Evolutionary conservation across 2,888 invertebrate species (phyloP), one percentile per base, ranked within the genome.

Genomic region (Habroteleia sp.): DNA sequence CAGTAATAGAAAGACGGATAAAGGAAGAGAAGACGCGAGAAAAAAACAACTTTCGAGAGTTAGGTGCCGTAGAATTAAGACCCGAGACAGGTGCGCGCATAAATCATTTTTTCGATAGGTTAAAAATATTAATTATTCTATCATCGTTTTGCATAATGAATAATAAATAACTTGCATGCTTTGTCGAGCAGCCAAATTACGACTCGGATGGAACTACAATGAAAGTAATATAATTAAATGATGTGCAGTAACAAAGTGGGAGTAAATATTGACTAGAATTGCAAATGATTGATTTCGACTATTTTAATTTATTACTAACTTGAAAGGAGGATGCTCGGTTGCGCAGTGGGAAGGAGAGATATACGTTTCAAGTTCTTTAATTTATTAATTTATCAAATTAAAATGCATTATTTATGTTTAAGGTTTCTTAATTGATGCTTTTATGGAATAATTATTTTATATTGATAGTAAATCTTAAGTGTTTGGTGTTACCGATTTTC

Each of bases 71-170:
- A 25, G 39, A 54, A 62, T 71, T 71, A 71, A 62, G 71, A 56
- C n/a, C 33, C 48, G 54, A 33, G 62, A 71, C 62, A 71, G 71
- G 71, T 71, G 71, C 48, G 48, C 71, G 62, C 56, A 71, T 71
- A 71, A 62, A 71, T 71, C 62, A 71, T 63, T 54, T 71, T 71
- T 62, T 35, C 20, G 62, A 63, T 54, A 39, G 62, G 20, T 48
- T 56, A 13, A 54, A 69, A 71, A 56, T 71, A 71, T 71, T 71
- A 71, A 71, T 62, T 71, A 71, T 71, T 71, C 71, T 63, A 62
- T 71, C 71, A 71, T 71, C 71, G 71, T 71, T 71, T 71, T 71
- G 48, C 71, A 63, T 63, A 48, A 71, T 71, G 62, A 71, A 71
- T 71, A 71, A 71, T 52, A 71, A 69, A 44, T 69, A 37, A 25